Conservation (phyloP, 2,888 invertebrate genomes). For the Leucoptera coffeella region DNA sequence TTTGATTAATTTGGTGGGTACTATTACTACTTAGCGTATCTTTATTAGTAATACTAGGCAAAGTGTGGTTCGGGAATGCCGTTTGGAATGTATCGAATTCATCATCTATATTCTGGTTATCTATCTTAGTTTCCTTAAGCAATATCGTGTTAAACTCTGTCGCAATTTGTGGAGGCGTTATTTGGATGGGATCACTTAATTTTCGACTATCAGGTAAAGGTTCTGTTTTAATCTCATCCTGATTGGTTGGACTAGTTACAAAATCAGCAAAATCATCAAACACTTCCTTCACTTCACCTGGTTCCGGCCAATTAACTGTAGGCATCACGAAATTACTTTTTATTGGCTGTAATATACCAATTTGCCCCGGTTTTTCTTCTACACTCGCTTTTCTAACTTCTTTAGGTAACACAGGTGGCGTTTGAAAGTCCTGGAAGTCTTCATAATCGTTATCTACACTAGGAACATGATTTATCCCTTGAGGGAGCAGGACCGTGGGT, state of each 20-base stretch:
- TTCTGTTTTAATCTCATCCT: too few species aligned
- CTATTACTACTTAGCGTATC: too few species aligned
- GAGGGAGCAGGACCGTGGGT: constrained; percentile 20
- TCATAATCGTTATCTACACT: constrained; percentile 24
- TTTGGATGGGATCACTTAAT: too few species aligned
- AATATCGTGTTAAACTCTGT: background rate
- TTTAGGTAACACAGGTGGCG: constrained; percentile 12
- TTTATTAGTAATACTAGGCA: too few species aligned
- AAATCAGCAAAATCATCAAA: constrained; percentile 42
- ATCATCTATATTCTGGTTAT: constrained; percentile 13
- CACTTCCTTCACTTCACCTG: constrained; percentile 38
- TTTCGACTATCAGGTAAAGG: too few species aligned
- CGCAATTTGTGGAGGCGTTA: background rate
- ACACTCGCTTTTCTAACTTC: background rate
- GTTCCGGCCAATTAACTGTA: constrained; percentile 44
- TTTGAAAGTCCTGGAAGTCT: constrained; percentile 34
- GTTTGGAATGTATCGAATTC: constrained; percentile 44
- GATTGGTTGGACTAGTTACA: constrained; percentile 18
- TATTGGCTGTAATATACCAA: constrained; percentile 33
- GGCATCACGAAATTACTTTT: constrained; percentile 33
- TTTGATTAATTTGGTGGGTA: too few species aligned
- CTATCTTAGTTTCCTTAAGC: background rate
- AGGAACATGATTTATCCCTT: constrained; percentile 11
- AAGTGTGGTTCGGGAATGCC: constrained; percentile 13
- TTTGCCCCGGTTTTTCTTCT: constrained; percentile 12